These are phyloP conservation scores for Carcharodon carcharias DNA, from an alignment of 2,797 vertebrate species.

Conservation along the genomic window DNA sequence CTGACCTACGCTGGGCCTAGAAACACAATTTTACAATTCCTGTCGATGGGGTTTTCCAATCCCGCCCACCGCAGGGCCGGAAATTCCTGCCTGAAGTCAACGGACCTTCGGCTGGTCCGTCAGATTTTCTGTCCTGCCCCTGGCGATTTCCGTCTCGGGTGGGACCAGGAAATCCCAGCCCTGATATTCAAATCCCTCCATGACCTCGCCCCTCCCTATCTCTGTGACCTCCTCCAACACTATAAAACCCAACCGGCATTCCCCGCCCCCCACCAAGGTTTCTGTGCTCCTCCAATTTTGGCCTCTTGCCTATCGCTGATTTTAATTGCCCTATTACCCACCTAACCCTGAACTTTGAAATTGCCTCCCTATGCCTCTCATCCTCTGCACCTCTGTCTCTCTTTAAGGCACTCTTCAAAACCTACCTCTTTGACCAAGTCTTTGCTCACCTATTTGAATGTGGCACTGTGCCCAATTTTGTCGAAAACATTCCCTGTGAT, in stretches of 20 bases:
- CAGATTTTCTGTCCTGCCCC: too few relatives aligned
- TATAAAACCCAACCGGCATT: too few relatives aligned
- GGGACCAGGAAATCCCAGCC: too few relatives aligned
- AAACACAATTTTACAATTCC: too few relatives aligned
- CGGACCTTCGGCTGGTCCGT: too few relatives aligned
- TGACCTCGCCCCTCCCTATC: background rate
- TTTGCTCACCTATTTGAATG: background rate
- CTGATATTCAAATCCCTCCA: background rate
- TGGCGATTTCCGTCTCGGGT: too few relatives aligned
- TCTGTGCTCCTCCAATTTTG: background rate
- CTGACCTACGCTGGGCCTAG: too few relatives aligned
- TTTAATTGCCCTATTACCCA: background rate
- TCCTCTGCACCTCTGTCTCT: background rate
- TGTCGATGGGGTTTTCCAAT: too few relatives aligned
- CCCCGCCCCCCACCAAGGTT: too few relatives aligned
- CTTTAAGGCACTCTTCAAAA: background rate
- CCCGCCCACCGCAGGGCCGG: too few relatives aligned
- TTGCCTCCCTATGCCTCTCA: background rate
- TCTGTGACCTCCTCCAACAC: background rate
- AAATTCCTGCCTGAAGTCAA: too few relatives aligned
- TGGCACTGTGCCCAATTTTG: background rate
- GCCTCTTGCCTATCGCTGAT: background rate
- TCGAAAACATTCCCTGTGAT: background rate
- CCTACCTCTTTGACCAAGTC: background rate
- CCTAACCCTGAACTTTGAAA: background rate